Conservation (phyloP, 2,797 vertebrate genomes). For the Pipistrellus kuhlii region DNA sequence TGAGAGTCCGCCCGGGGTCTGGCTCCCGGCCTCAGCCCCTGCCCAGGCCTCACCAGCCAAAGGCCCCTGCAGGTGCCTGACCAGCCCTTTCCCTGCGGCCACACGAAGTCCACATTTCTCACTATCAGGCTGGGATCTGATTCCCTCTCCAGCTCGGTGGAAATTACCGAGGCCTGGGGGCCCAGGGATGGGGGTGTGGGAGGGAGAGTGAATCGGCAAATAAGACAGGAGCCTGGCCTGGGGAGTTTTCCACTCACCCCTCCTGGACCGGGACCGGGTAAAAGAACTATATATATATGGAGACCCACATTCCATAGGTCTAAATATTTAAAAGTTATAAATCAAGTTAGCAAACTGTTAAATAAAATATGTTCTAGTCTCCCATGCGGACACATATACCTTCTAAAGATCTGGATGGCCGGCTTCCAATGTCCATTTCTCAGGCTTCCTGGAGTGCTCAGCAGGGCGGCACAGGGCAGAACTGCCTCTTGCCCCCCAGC, state of each 20-base stretch:
- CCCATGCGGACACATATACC: constrained; percentile 19
- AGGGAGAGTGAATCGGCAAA: background rate
- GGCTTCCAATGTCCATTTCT: background rate
- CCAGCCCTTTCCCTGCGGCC: background rate
- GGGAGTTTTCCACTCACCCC: constrained; percentile 69
- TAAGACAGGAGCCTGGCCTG: constrained; percentile 45
- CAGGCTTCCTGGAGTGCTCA: background rate
- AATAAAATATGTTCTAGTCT: constrained; percentile 70
- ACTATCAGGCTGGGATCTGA: constrained; percentile 34
- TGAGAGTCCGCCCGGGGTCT: background rate
- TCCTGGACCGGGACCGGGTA: background rate
- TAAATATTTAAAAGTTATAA: constrained; percentile 84
- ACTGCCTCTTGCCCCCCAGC: background rate
- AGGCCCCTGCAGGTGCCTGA: background rate
- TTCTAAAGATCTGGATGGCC: constrained; percentile 43
- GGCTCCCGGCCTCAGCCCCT: too few relatives aligned
- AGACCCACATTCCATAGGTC: constrained; percentile 77
- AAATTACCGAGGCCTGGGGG: constrained; percentile 66
- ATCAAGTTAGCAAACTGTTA: constrained; percentile 79
- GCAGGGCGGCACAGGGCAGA: background rate
- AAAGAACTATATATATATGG: constrained; percentile 40
- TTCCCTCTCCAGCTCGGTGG: constrained; percentile 44
- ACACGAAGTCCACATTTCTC: background rate
- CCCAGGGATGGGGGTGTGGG: background rate
- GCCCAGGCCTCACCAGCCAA: background rate